These are phyloP conservation scores for Enteromius viviparus DNA, from an alignment of 2,797 vertebrate species.

Conservation along the genomic window DNA sequence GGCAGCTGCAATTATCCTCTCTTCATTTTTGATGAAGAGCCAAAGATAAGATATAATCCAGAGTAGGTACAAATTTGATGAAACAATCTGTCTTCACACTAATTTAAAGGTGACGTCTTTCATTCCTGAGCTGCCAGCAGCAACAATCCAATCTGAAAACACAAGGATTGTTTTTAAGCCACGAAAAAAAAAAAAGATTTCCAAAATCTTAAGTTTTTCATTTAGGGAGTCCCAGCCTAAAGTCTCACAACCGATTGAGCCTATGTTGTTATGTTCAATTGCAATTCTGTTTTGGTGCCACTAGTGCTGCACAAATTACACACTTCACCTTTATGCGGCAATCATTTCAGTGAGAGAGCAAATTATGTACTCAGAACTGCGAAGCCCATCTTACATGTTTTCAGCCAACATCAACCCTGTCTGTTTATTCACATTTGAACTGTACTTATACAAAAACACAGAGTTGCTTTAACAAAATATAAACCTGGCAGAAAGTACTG, in stretches of 20 bases:
- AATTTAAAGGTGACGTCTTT: conserved; percentile 23
- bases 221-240: neutral
- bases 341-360: conserved; percentile 36
- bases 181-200: neutral
- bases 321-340: conserved; percentile 36
- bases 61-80: neutral
- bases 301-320: conserved; percentile 2
- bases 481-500: conserved; percentile 17
- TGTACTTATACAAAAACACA: conserved; percentile 2
- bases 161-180: neutral
- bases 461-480: neutral
- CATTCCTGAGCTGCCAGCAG: neutral
- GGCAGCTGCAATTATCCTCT: conserved; percentile 34
- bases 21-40: conserved; percentile 12
- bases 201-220: neutral
- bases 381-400: conserved; percentile 35
- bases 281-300: neutral
- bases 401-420: conserved; percentile 1
- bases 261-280: conserved; percentile 5
- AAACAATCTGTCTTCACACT: conserved; percentile 38
- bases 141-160: neutral
- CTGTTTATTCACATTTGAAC: conserved; percentile 23
- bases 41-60: conserved; percentile 18
- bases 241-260: neutral
- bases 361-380: conserved; percentile 43